Evolutionary conservation across 2,797 vertebrate genomes (phyloP).

Genomic region (Epinephelus awoara): DNA sequence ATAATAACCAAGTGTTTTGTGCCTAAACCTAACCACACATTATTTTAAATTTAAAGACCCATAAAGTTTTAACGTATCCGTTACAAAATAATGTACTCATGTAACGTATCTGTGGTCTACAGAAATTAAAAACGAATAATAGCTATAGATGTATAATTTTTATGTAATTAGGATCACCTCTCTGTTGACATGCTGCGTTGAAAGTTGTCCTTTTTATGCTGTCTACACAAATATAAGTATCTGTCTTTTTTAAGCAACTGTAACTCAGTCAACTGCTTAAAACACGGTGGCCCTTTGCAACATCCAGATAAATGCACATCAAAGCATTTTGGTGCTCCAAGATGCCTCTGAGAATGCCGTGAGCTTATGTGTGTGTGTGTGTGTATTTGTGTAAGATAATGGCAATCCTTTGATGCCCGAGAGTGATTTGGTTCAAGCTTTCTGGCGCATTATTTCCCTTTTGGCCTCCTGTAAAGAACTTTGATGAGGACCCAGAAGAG

Average conservation of each 20-base stretch:
- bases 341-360: slow-evolving; percentile 62
- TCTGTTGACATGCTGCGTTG: neutral
- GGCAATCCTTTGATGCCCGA: slow-evolving; percentile 81
- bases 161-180: neutral
- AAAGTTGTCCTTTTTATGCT: neutral
- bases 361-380: slow-evolving; percentile 53
- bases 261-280: slow-evolving; percentile 30
- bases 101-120: too few species aligned
- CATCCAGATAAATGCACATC: slow-evolving; percentile 82
- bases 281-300: slow-evolving; percentile 37
- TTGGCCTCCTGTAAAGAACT: slow-evolving; percentile 78
- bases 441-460: slow-evolving; percentile 72
- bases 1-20: too few species aligned
- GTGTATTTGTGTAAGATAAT: slow-evolving; percentile 79
- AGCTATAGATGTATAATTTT: too few species aligned
- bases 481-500: slow-evolving; percentile 84
- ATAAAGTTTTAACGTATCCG: too few species aligned
- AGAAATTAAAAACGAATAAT: too few species aligned
- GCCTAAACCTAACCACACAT: too few species aligned
- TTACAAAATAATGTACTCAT: too few species aligned
- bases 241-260: slow-evolving; percentile 1
- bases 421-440: slow-evolving; percentile 75
- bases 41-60: too few species aligned
- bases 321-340: slow-evolving; percentile 62
- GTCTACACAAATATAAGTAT: slow-evolving; percentile 24